Evolutionary conservation across 2,797 vertebrate species (phyloP).

Genomic region (Chrysocyon brachyurus): DNA sequence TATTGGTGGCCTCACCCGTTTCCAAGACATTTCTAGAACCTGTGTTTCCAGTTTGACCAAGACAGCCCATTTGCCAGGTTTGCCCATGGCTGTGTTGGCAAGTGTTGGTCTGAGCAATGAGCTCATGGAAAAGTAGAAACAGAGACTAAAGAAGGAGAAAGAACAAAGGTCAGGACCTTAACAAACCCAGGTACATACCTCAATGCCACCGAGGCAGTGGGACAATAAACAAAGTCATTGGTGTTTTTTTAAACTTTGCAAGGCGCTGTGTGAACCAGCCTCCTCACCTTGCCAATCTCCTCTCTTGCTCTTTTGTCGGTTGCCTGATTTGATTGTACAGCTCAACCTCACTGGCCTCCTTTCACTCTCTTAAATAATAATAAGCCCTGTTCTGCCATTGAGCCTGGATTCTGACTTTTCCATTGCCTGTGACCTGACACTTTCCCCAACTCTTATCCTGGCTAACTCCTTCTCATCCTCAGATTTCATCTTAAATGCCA

Average conservation of each 20-base stretch:
- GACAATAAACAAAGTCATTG: background rate
- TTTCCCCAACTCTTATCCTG: background rate
- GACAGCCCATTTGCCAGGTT: background rate
- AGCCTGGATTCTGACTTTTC: conserved; percentile 49
- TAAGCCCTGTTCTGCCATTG: background rate
- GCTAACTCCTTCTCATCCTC: background rate
- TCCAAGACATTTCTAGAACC: conserved; percentile 58
- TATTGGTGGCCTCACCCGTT: background rate
- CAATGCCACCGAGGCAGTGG: background rate
- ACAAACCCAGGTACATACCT: background rate
- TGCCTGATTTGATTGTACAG: background rate
- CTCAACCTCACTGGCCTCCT: background rate
- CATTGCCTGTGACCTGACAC: background rate
- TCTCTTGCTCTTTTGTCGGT: background rate
- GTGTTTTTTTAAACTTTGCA: background rate
- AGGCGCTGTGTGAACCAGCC: background rate
- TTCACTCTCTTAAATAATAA: background rate
- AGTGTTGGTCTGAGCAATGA: background rate
- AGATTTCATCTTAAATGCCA: background rate
- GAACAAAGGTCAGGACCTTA: conserved; percentile 43
- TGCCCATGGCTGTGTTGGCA: conserved; percentile 56
- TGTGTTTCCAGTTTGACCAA: conserved; percentile 70
- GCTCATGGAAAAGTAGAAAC: conserved; percentile 29
- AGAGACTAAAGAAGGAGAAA: conserved; percentile 27
- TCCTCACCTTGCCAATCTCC: background rate